phyloP scores from a whole-genome alignment of 2,888 invertebrate genomes.

The Oscheius onirici region DNA sequence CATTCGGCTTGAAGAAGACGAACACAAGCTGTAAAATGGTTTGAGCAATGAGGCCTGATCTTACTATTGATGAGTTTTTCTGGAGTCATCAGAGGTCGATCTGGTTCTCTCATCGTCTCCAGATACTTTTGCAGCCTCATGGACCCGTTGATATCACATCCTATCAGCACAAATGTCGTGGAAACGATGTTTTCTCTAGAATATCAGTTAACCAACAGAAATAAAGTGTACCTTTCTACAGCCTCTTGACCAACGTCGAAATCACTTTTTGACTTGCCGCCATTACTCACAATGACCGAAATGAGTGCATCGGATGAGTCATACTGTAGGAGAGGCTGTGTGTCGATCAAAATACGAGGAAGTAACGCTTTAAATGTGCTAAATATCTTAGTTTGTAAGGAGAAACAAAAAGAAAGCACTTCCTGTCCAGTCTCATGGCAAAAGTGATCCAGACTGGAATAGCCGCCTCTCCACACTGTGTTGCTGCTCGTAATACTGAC shows the following conservation, averaged over 20 bases:
- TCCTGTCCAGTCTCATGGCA: neutral
- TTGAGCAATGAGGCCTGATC: neutral
- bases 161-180: slow-evolving; percentile 26
- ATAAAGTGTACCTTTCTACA: slow-evolving; percentile 11
- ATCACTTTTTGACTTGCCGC: neutral
- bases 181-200: slow-evolving; percentile 27
- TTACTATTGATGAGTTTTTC: neutral
- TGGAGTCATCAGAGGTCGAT: neutral
- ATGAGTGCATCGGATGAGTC: slow-evolving; percentile 25
- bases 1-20: slow-evolving; percentile 30
- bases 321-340: slow-evolving; percentile 27
- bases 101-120: slow-evolving; percentile 1
- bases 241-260: neutral
- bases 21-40: slow-evolving; percentile 17
- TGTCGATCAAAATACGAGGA: slow-evolving; percentile 36
- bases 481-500: slow-evolving; percentile 29
- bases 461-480: slow-evolving; percentile 16
- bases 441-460: slow-evolving; percentile 30
- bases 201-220: too few species aligned
- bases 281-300: slow-evolving; percentile 17
- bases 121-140: slow-evolving; percentile 2
- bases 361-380: slow-evolving; percentile 16
- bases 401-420: slow-evolving; percentile 8
- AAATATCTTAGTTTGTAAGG: neutral
- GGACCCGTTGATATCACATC: neutral